Base-by-base conservation (phyloP, 2,888 invertebrate species). In the Mythimna ferrago region DNA sequence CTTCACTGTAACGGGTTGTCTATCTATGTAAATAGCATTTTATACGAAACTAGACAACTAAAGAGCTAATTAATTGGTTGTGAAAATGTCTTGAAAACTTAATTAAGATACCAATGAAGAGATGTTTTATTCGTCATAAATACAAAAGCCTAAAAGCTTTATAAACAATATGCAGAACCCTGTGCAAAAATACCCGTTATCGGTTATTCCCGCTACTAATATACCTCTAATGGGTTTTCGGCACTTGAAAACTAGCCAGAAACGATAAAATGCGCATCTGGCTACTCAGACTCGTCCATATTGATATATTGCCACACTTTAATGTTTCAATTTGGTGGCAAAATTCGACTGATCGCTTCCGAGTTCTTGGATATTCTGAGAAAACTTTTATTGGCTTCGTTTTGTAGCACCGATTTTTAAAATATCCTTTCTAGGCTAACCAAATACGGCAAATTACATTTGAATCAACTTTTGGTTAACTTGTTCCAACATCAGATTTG, bases 231-330 rank as follows among this genome's bases (percentile, higher is more conserved):
- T 96, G 95, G 94, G 86, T 91, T 93, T 93, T 93, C 90, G 88
- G 91, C 94, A 95, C 96, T 96, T 95, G 96, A 96, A 92, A 94
- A 95, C 95, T 95, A 93, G 94, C 94, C 95, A 94, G 93, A 92
- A 93, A 90, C 91, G 95, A 95, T 95, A 95, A 94, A 93, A 90
- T 87, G 90, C 88, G 90, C 95, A 93, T 96, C 95, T 96, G 95
- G 95, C 91, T 90, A 90, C 93, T 93, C 90, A 88, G 87, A 87
- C 83, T 87, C 88, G 89, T 88, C 89, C 89, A 88, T 90, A 90
- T 90, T 94, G 93, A 94, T 94, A 91, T 93, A 95, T 92, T 89
- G 90, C 92, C 88, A 90, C 91, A 90, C 93, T 93, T 92, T 92
- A 92, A 93, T 92, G 93, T 93, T 89, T 90, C 86, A 89, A 88